Evolutionary conservation across 2,113 vertebrate genomes (phyloP).

Genomic region (Daboia siamensis): DNA sequence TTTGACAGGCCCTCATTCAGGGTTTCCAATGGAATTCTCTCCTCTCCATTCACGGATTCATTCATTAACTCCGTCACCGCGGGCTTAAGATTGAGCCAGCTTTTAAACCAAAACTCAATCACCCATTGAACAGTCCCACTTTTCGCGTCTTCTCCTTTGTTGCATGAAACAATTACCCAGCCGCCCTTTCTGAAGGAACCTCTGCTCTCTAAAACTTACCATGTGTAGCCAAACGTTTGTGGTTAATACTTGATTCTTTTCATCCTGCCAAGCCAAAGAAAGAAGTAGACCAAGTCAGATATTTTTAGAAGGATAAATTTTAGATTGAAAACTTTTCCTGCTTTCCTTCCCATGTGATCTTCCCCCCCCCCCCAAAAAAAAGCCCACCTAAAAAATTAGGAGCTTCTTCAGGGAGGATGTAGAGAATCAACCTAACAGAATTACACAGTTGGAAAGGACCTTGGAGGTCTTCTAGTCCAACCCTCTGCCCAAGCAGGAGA

Average conservation of each 20-base stretch:
- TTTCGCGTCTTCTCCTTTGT: neutral
- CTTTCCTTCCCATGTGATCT: neutral
- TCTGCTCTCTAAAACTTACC: slow-evolving; percentile 71
- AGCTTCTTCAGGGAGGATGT: neutral
- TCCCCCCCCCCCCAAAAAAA: neutral
- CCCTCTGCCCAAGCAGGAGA: neutral
- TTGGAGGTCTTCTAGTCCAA: neutral
- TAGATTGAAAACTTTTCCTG: neutral
- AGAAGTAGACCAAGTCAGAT: neutral
- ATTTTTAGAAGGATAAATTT: neutral
- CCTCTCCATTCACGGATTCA: neutral
- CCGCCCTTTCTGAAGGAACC: neutral
- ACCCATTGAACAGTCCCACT: neutral
- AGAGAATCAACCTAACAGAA: neutral
- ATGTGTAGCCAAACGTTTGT: slow-evolving; percentile 93
- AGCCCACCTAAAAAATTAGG: neutral
- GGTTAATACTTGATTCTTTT: slow-evolving; percentile 95
- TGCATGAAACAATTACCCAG: neutral
- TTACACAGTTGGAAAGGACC: neutral
- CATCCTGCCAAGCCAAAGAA: slow-evolving; percentile 76
- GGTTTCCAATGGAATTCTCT: neutral
- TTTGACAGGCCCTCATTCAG: neutral
- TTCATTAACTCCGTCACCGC: neutral
- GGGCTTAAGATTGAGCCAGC: neutral
- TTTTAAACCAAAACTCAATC: neutral